Base-by-base conservation (phyloP, 2,797 vertebrate species). In the Paratrypauchen microcephalus region DNA sequence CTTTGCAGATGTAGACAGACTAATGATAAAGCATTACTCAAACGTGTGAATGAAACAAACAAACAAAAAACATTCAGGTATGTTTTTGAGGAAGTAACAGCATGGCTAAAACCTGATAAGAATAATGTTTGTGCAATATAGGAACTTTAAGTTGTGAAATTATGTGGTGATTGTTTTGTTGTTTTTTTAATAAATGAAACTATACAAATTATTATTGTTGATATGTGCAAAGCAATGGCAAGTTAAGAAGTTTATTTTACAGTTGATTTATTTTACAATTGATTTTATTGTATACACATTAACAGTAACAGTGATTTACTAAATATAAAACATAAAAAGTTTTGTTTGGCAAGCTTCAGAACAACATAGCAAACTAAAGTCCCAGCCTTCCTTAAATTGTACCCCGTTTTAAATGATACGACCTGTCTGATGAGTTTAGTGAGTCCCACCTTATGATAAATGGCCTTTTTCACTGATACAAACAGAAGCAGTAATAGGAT, bases 401-500 rank as follows among this genome's bases (percentile, higher is more conserved):
- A 4, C 11, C 36, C 32, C 18, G 12, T 24, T 24, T 30, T 50
- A 64, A 28, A 64, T 64, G 11, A 48, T 48, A 30, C 18, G n/a
- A 50, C 45, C 16, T 47, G 7, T 30, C n/a, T 9, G 12, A 65
- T 65, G 3, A 18, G 48, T 65, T 48, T 50, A 48, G n/a, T 7
- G 24, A 11, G 41, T 65, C 62, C 26, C 19, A 19, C 60, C 60
- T 12, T 24, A 48, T n/a, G 24, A 65, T 11, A 50, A 65, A 65
- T 65, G 45, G 24, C 23, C 47, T 30, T 56, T 56, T 15, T 36
- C 67, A 76, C 68, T 57, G 65, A 66, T 72, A 61, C 80, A 73
- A 78, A 62, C 56, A 41, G 24, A 64, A 69, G 54, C 32, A 59
- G 71, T 70, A 81, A 84, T 81, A 73, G 72, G 81, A 83, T 84